Base-by-base conservation (phyloP, 30 jellyfish, hydroid and myxozoan genomes). In the Nemopilema nomurai region DNA sequence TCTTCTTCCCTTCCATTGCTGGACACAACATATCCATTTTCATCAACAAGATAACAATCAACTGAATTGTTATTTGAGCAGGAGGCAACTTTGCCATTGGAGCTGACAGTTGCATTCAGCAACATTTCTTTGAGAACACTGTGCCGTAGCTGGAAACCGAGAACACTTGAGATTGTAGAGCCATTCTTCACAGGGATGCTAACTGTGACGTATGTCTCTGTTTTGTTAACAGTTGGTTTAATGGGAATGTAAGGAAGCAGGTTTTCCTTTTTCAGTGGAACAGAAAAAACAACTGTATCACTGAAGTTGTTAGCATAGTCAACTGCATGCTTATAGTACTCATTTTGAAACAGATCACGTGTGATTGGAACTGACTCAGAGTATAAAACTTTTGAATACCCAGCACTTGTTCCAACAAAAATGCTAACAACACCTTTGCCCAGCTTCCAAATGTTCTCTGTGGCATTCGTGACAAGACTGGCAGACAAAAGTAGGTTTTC, bases 11-110 rank as follows among this genome's bases (percentile, higher is more conserved):
- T 83, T 27, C 93, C 88, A 69, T 79, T 85, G 63, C 93, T 86
- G 23, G 93, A 78, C 16, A 91, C 97, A 52, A 91, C 78, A 41
- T 79, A 91, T 19, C 96, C 97, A 73, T 79, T 86, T 50, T 91
- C 97, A 41, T 91, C 97, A 66, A 91, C 79, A n/a, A 91, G 88
- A 63, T 85, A 91, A 49, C 96, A 85, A 20, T 77, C 88, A 16
- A 74, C 21, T 19, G 94, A 52, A n/a, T 41, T 23, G 76, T 53
- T 64, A 33, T 64, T 51, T 30, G 87, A 71, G 63, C 91, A 72
- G 4, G 82, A 31, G 30, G 53, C 57, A 19, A 28, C 69, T 28
- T 16, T 25, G 22, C 85, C 85, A 18, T 28, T 18, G 0, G 32
- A n/a, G 1, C 73, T 74, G 23, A 41, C 82, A 4, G 90, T 81